phyloP scores from a whole-genome alignment of 2,113 vertebrate species.

The Entomyzon cyanotis region DNA sequence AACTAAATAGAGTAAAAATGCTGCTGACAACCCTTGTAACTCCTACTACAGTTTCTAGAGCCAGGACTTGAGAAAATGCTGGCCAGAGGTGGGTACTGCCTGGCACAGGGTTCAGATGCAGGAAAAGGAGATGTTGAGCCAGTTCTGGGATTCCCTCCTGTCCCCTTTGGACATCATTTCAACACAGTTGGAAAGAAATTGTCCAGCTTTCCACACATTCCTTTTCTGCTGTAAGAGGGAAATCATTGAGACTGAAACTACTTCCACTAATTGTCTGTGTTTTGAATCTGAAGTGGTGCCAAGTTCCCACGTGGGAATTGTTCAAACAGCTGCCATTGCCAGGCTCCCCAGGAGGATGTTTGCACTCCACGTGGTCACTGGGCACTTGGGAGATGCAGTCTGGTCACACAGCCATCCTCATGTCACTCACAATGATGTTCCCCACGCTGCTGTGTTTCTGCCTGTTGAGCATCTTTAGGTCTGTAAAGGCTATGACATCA shows the following conservation, averaged over 20 bases:
- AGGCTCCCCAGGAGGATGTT: background rate
- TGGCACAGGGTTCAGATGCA: background rate
- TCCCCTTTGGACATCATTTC: background rate
- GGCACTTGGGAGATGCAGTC: background rate
- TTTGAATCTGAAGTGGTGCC: constrained; percentile 3
- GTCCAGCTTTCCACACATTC: background rate
- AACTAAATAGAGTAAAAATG: background rate
- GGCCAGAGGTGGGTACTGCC: background rate
- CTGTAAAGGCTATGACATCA: background rate
- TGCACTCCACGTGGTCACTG: rapidly evolving
- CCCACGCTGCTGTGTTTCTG: background rate
- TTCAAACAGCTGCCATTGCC: background rate
- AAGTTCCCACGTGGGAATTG: background rate
- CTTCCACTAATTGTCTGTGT: constrained; percentile 15
- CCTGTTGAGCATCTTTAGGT: background rate
- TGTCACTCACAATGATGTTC: rapidly evolving
- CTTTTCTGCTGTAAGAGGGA: constrained; percentile 12
- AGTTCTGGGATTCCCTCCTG: background rate
- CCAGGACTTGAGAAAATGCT: background rate
- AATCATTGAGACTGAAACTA: constrained; percentile 21
- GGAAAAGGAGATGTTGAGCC: background rate
- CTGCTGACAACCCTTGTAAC: background rate
- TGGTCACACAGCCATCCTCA: background rate
- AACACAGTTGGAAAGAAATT: background rate
- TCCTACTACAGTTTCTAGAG: background rate